Base-by-base conservation (phyloP, 2,113 vertebrate genomes). In the Protomyctophum bolini region DNA sequence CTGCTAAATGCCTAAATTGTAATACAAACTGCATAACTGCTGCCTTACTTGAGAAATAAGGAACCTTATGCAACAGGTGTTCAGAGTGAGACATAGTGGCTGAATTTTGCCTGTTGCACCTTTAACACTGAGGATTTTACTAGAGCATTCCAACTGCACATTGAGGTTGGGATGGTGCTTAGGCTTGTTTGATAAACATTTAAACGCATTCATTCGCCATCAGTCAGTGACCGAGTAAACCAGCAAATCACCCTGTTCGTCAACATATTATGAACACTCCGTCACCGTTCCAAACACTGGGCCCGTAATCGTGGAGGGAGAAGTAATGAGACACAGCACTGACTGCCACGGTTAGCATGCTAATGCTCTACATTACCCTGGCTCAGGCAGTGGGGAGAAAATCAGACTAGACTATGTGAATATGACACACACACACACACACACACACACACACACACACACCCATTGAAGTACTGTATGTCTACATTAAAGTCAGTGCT, bases 321-420 rank as follows among this genome's bases (percentile, higher is more conserved):
- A 90, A 75, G 75, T 81, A 83, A 90, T 85, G 84, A 85, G 77
- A 68, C 76, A 49, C 47, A 3, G 5, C 33, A 3, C 63, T 77
- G 69, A 80, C 80, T 61, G 82, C 33, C 33, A 6, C 81, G 80
- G 82, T 85, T 85, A 81, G 87, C 81, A 88, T 87, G 84, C 77
- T 82, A 85, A 91, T 91, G 82, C 72, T 82, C 81, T 80, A 80
- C 85, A 89, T 88, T 89, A 87, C 72, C 81, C 80, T 80, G 83
- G 78, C 21, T 21, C 21, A 21, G 21, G 21, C 21, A 2, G 21
- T 21, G 21, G 21, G 21, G 8, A 82, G 84, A 64, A 81, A 82
- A 90, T 86, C 86, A 86, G 73, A 83, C 80, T 77, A 68, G 33
- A 79, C 85, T 80, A 89, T 87, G 33, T 72, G 74, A 79, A 83